A percentile compares a stretch with the other conserved stretches of the same genome.
Evolutionary conservation across 2,797 vertebrate species (phyloP).

Genomic region (Anabacerthia variegaticeps): DNA sequence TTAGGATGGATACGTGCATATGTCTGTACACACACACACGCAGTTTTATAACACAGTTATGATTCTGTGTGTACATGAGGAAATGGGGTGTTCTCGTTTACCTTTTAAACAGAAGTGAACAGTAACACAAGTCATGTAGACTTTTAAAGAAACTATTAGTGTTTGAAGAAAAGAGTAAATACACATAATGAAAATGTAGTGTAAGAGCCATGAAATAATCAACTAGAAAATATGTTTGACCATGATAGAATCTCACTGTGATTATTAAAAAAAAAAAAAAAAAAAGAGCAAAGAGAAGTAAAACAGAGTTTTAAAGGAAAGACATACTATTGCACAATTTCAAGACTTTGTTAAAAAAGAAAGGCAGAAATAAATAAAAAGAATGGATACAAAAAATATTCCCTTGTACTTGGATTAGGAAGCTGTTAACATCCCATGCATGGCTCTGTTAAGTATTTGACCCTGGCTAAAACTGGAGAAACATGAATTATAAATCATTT

Average conservation of each 20-base stretch:
- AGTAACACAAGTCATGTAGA: fast-evolving
- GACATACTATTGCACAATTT: not conserved
- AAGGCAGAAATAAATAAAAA: not conserved
- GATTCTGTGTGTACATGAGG: not conserved
- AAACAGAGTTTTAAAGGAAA: not conserved
- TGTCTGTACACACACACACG: too few relatives aligned
- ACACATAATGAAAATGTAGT: not conserved
- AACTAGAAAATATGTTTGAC: not conserved
- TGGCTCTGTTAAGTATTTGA: not conserved
- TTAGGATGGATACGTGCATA: not conserved
- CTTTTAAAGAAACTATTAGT: not conserved
- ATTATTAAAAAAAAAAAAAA: not conserved
- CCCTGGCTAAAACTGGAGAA: not conserved
- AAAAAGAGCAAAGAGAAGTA: not conserved
- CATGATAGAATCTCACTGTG: not conserved
- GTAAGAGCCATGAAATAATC: not conserved
- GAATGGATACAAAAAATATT: not conserved
- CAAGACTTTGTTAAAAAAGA: not conserved
- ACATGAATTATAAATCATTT: not conserved
- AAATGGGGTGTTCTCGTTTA: not conserved
- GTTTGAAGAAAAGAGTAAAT: not conserved
- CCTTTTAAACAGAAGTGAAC: not conserved
- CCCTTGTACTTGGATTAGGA: not conserved
- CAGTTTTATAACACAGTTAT: not conserved
- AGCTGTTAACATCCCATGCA: not conserved